phyloP scores from a whole-genome alignment of 2,797 vertebrate genomes.

The Synaphobranchus kaupii region DNA sequence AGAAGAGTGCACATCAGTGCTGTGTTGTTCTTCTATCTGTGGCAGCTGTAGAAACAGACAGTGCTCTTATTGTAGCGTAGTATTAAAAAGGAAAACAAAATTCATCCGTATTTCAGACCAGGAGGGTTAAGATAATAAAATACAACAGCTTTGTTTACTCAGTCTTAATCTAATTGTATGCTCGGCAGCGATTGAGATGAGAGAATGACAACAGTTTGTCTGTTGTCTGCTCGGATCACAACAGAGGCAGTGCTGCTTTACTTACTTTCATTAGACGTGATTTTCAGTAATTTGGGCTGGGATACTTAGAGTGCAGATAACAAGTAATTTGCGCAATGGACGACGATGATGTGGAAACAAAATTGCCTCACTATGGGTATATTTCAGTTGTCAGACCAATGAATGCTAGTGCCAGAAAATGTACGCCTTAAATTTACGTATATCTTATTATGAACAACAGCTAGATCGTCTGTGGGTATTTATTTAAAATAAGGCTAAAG shows the following conservation, averaged over 20 bases:
- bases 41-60: not conserved
- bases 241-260: not conserved
- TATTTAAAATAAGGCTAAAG: not conserved
- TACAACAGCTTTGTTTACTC: slow-evolving; percentile 18
- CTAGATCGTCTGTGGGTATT: not conserved
- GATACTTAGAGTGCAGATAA: not conserved
- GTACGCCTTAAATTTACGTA: not conserved
- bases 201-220: not conserved
- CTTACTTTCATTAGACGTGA: slow-evolving; percentile 16
- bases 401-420: not conserved
- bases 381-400: not conserved
- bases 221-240: not conserved
- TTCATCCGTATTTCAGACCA: not conserved
- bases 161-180: not conserved
- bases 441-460: not conserved
- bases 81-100: not conserved
- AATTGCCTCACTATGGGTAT: not conserved
- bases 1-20: not conserved
- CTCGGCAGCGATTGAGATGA: not conserved
- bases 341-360: not conserved
- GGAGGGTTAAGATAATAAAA: slow-evolving; percentile 12
- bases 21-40: not conserved
- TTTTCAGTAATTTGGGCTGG: not conserved
- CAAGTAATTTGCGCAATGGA: not conserved
- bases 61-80: not conserved